Evolutionary conservation across 53 echinoderm and acorn worm species (phyloP).

Genomic region (Luidia sarsii): DNA sequence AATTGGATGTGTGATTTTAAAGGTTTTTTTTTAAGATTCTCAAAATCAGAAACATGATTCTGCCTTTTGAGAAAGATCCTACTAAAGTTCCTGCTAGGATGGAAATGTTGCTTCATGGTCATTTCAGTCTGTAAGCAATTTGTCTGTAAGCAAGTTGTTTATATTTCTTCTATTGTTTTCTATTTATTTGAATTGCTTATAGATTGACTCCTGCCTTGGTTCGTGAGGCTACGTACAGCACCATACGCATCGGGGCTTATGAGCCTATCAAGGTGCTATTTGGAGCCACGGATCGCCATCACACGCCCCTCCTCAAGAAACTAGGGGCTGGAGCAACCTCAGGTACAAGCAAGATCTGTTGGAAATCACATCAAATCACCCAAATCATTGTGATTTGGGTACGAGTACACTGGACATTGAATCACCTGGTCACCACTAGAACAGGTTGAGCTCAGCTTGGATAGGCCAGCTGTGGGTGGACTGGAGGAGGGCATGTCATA

Average conservation of each 20-base stretch:
- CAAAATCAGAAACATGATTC: too few relatives aligned
- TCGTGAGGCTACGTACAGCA: slow-evolving; percentile 86
- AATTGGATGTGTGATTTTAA: neutral
- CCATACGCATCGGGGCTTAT: slow-evolving; percentile 91
- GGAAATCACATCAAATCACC: slow-evolving; percentile 80
- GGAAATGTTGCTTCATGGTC: too few relatives aligned
- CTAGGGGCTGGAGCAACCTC: slow-evolving; percentile 78
- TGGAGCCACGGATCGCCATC: slow-evolving; percentile 90
- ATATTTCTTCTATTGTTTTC: neutral
- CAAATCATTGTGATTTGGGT: too few relatives aligned
- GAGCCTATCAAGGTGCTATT: slow-evolving; percentile 89
- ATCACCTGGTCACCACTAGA: too few relatives aligned
- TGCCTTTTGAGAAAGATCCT: too few relatives aligned
- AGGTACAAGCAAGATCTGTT: slow-evolving; percentile 82
- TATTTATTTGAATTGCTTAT: neutral
- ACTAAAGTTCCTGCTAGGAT: too few relatives aligned
- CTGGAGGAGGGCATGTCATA: too few relatives aligned
- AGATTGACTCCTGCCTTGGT: slow-evolving; percentile 81
- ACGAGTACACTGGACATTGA: too few relatives aligned
- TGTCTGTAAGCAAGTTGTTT: too few relatives aligned
- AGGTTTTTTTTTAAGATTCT: neutral
- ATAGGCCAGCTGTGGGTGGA: too few relatives aligned
- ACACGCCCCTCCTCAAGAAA: slow-evolving; percentile 89
- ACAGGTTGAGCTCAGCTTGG: too few relatives aligned
- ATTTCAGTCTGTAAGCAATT: too few relatives aligned